Base-by-base conservation (phyloP, 2,888 invertebrate genomes). In the Xestia xanthographa region DNA sequence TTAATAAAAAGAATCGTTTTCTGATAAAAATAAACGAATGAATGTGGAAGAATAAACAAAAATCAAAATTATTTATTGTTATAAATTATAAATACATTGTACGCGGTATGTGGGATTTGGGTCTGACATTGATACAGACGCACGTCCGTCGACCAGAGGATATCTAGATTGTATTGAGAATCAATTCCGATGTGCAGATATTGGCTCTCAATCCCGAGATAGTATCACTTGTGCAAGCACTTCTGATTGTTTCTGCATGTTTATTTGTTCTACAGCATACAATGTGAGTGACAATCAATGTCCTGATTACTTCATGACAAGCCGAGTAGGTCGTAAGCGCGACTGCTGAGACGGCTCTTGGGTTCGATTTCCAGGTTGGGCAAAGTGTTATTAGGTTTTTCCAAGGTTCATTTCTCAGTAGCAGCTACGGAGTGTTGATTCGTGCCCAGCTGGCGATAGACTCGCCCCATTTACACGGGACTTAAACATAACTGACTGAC, bases 171-270 rank as follows among this genome's bases (percentile, higher is more conserved):
- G 34, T 29, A 63, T 45, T 43, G 77, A 70, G 70, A 79, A 79
- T 45, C 71, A 62, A 77, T 72, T 62, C 58, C 72, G 45, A 56
- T 53, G 41, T 20, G 53, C 45, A 63, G 38, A 56, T 80, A 80
- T 56, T 63, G 72, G 14, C 14, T 63, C 62, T n/a, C 72, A 41
- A 38, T 45, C n/a, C 45, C 4, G 72, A 5, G 34, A 12, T 29
- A 3, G 20, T 20, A 53, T 63, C 53, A 41, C 20, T 63, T 17
- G 72, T 41, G 53, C 77, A 79, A 72, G 34, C 56, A 29, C n/a
- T 48, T 45, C 17, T 38, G 77, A 38, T 79, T 29, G 72, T 72
- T 2, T 12, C 20, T 9, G 34, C 14, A 22, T 38, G 41, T 56
- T 29, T 77, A 48, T 80, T 63, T 79, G 45, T 71, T 34, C 34